phyloP scores from a whole-genome alignment of 92 coral and sea anemone genomes.

The Umimayanthus kanabou region DNA sequence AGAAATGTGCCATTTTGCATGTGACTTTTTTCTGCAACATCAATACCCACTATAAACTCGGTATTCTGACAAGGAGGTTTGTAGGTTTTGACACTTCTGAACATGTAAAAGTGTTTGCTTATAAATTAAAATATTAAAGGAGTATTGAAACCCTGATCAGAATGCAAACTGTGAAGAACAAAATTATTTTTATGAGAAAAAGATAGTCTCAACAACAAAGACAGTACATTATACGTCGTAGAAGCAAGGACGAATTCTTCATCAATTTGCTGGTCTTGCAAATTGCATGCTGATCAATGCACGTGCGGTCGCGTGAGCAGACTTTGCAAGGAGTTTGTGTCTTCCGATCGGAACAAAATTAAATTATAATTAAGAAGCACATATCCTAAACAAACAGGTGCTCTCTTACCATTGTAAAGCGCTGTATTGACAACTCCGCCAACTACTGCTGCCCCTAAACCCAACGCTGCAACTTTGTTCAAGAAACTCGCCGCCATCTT shows the following conservation, averaged over 20 bases:
- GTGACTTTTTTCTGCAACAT: no score
- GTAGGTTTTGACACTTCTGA: background rate
- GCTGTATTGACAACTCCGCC: constrained; percentile 98
- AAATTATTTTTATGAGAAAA: no score
- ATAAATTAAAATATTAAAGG: no score
- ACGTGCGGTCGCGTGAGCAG: background rate
- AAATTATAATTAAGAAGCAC: background rate
- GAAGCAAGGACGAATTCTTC: background rate
- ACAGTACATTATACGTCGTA: background rate
- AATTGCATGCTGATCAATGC: background rate
- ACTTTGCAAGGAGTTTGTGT: background rate
- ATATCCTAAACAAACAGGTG: background rate
- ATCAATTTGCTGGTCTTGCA: background rate
- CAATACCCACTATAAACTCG: no score
- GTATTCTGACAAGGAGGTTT: background rate
- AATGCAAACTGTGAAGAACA: background rate
- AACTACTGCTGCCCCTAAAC: constrained; percentile 90
- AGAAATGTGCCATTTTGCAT: no score
- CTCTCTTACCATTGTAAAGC: constrained; percentile 84
- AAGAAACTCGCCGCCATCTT: constrained; percentile 97
- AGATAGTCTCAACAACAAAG: background rate
- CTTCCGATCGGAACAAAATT: constrained; percentile 1
- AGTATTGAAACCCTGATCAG: no score
- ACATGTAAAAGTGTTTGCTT: no score
- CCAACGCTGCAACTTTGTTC: constrained; percentile 81